These are phyloP conservation scores for Phyllotis vaccarum DNA, from an alignment of 2,797 vertebrate species.

Conservation along the genomic window DNA sequence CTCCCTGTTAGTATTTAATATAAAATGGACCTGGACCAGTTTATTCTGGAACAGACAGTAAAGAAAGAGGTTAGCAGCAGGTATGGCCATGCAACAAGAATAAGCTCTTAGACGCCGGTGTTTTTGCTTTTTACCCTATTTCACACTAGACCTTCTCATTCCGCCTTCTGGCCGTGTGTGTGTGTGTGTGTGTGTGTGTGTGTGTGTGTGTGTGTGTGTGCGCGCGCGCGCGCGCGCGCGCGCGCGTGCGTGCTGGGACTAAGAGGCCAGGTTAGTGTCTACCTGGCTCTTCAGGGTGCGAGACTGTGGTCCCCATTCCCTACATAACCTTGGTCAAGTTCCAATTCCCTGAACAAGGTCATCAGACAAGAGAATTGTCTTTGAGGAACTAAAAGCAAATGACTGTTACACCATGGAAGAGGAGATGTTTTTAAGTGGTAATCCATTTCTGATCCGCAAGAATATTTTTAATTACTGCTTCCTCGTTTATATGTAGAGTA, in stretches of 20 bases:
- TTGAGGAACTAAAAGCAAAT: slow-evolving; percentile 13
- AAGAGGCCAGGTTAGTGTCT: not conserved
- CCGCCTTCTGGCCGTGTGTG: not conserved
- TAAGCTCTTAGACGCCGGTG: not conserved
- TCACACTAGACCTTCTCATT: not conserved
- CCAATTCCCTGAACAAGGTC: not conserved
- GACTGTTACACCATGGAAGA: not conserved
- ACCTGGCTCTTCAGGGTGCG: too few relatives aligned
- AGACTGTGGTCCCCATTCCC: not conserved
- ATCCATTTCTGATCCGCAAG: not conserved
- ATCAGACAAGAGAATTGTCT: slow-evolving; percentile 19
- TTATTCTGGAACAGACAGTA: not conserved
- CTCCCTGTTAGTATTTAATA: slow-evolving; percentile 10
- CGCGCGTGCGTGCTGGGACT: not conserved
- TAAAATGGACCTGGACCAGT: not conserved
- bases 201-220: too few relatives aligned
- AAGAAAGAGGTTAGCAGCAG: slow-evolving; percentile 16
- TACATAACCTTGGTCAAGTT: not conserved
- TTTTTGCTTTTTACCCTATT: not conserved
- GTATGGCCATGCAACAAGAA: not conserved
- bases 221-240: too few relatives aligned
- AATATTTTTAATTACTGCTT: not conserved
- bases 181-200: too few relatives aligned
- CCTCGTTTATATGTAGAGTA: not conserved
- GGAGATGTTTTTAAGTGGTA: slow-evolving; percentile 6